Conservation (phyloP, 2,797 vertebrate species). For the Siniperca undulata region DNA sequence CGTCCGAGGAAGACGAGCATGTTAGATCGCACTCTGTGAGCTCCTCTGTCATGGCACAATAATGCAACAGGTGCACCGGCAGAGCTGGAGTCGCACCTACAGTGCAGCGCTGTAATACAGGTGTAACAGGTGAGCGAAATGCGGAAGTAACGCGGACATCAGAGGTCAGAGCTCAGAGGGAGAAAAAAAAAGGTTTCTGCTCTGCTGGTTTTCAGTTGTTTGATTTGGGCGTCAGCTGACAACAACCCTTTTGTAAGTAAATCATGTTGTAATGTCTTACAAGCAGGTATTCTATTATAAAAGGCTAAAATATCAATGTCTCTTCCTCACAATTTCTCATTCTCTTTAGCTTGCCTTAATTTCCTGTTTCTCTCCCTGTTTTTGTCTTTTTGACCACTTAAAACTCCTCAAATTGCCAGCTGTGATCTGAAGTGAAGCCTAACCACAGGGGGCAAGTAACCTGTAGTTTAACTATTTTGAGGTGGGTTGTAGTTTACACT, state of each 20-base stretch:
- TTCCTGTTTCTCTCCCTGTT: background rate
- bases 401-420: background rate
- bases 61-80: conserved; percentile 76
- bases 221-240: conserved; percentile 43
- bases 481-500: background rate
- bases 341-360: background rate
- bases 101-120: conserved; percentile 72
- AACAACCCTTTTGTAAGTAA: background rate
- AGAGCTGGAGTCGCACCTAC: conserved; percentile 36
- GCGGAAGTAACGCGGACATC: conserved; percentile 80
- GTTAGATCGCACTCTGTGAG: conserved; percentile 69
- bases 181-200: conserved; percentile 17
- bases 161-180: conserved; percentile 61
- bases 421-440: background rate
- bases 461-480: background rate
- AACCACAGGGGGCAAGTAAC: background rate
- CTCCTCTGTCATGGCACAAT: conserved; percentile 75
- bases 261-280: background rate
- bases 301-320: background rate
- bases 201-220: conserved; percentile 35
- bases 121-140: conserved; percentile 85
- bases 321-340: background rate
- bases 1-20: conserved; percentile 58
- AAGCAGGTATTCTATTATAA: background rate
- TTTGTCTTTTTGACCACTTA: background rate